Base-by-base conservation (phyloP, 2,888 invertebrate genomes). In the Drosophila atripex region DNA sequence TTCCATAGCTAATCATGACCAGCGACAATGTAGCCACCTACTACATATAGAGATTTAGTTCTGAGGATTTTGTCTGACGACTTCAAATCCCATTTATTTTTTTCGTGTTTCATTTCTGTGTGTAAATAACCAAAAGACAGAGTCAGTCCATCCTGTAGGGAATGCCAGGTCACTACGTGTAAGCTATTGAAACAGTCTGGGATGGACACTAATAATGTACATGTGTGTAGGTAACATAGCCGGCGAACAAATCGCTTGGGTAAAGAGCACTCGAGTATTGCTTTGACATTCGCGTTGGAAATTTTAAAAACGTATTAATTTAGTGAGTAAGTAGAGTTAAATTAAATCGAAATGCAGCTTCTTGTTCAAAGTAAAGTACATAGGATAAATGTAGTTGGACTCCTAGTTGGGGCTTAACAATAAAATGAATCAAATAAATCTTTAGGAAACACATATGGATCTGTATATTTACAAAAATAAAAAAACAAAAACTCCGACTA, bases 1-100 rank as follows among this genome's bases (percentile, higher is more conserved):
- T 90, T 78, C 90, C 90, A 83, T 90, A 90, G 90, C 89, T 89
- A 77, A 89, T 90, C 82, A 82, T 90, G 71, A 85, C 78, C 23
- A 88, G 85, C 72, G 90, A 90, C 74, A 89, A 89, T 75, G 89
- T 90, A 73, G 88, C 89, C 46, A 89, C 86, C 21, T 90, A 90
- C 78, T 90, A 89, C 61, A 90, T 89, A 69, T 89, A 88, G 78
- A 59, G 51, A 52, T 47, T 49, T 14, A 41, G 47, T 32, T 46
- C 45, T n/a, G 25, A 46, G 53, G 23, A n/a, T 16, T 23, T 39
- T 51, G 53, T 46, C 23, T 18, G 18, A 18, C 4, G 21, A 14
- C 16, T 18, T 7, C 39, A 11, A 21, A 16, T 55, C 50, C 54
- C 18, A 6, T 12, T 47, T 23, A 28, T 39, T 12, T 14, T 30